Conservation (phyloP, 1,140 invertebrate genomes). For the Prorops nasuta region DNA sequence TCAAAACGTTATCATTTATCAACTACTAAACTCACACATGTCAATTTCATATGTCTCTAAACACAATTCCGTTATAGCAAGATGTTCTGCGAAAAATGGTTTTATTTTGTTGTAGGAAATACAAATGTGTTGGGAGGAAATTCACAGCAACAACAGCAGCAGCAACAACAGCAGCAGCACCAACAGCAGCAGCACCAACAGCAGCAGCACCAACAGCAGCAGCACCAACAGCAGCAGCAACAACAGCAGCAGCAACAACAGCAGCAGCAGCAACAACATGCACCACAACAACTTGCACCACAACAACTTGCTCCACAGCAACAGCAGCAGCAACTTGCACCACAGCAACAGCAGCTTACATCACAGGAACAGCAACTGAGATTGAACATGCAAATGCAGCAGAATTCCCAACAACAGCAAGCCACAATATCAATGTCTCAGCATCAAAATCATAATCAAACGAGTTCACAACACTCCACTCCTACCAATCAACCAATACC, state of each 20-base stretch:
- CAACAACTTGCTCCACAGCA: no score
- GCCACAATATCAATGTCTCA: slow-evolving; percentile 40
- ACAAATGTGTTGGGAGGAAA: slow-evolving; percentile 49
- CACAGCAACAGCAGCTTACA: slow-evolving; percentile 46
- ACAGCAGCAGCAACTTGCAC: slow-evolving; percentile 48
- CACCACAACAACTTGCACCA: no score
- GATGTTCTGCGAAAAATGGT: no score
- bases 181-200: slow-evolving; percentile 51
- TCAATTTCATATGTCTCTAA: no score
- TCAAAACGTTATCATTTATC: no score
- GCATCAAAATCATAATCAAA: slow-evolving; percentile 36
- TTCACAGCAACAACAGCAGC: slow-evolving; percentile 49
- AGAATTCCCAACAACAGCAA: slow-evolving; percentile 50
- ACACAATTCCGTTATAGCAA: no score
- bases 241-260: no score
- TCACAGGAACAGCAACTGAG: slow-evolving; percentile 40
- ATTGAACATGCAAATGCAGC: slow-evolving; percentile 44
- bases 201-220: no score
- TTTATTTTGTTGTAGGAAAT: slow-evolving; percentile 22
- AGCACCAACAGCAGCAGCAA: no score
- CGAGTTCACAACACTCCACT: slow-evolving; percentile 42
- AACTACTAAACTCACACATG: no score
- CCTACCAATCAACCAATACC: slow-evolving; percentile 43
- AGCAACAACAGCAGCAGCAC: slow-evolving; percentile 43
- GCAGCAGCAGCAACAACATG: no score